Evolutionary conservation across 2,113 vertebrate species (phyloP).

Genomic region (Ochotona curzoniae): DNA sequence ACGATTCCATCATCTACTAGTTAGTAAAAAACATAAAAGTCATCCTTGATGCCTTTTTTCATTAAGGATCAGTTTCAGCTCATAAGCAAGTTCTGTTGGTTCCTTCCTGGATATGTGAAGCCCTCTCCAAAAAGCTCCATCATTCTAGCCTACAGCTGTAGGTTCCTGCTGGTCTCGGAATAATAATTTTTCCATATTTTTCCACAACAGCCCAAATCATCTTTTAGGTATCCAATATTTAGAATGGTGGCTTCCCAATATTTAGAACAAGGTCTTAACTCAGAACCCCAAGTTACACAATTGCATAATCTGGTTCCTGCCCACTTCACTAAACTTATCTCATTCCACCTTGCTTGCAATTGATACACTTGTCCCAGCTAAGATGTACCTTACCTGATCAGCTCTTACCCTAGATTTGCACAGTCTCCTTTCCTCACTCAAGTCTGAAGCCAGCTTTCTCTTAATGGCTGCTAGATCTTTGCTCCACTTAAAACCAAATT

Average conservation of each 20-base stretch:
- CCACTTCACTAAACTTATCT: neutral
- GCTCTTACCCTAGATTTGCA: neutral
- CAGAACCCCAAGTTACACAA: neutral
- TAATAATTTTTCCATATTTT: neutral
- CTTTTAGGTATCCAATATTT: constrained; percentile 7
- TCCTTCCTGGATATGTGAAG: neutral
- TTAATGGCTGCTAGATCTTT: neutral
- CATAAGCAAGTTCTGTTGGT: neutral
- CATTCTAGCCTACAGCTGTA: neutral
- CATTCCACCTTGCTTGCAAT: neutral
- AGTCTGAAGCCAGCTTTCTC: neutral
- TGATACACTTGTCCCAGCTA: neutral
- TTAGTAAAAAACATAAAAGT: neutral
- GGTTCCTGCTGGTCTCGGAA: neutral
- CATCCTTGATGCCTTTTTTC: neutral
- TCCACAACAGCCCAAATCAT: neutral
- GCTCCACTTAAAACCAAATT: neutral
- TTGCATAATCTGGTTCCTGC: neutral
- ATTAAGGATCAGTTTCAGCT: neutral
- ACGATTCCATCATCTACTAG: neutral
- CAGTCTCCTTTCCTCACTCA: neutral
- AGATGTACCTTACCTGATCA: neutral
- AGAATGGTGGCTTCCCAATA: neutral
- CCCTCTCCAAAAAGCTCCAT: neutral
- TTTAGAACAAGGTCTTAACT: neutral